These are phyloP conservation scores for Mimachlamys varia DNA, from an alignment of 2,888 invertebrate genomes.

Conservation along the genomic window DNA sequence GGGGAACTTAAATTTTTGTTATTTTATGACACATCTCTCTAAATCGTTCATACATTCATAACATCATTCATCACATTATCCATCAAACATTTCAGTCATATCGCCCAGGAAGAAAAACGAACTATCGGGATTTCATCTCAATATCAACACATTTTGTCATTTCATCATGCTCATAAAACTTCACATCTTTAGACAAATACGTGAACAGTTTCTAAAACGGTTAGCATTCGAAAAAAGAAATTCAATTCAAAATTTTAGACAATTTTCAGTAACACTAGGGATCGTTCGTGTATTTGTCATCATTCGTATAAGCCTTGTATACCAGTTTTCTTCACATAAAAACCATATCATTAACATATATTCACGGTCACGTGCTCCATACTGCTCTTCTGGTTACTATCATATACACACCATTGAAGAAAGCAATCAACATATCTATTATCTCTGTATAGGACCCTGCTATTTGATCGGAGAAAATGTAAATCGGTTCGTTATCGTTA, in stretches of 20 bases:
- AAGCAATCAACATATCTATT: too few relatives aligned
- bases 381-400: background rate
- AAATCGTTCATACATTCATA: constrained; percentile 56
- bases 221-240: too few relatives aligned
- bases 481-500: too few relatives aligned
- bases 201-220: too few relatives aligned
- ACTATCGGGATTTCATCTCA: too few relatives aligned
- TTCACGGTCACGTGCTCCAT: background rate
- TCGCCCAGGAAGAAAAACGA: background rate
- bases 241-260: background rate
- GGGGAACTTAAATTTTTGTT: constrained; percentile 45
- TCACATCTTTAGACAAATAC: too few relatives aligned
- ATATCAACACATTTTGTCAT: too few relatives aligned
- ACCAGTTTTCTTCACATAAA: background rate
- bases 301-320: background rate
- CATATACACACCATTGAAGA: background rate
- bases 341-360: background rate
- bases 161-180: too few relatives aligned
- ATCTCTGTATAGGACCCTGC: too few relatives aligned
- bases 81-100: background rate
- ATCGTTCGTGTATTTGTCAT: background rate
- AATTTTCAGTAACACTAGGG: background rate
- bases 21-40: constrained; percentile 53
- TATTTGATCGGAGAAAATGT: too few relatives aligned
- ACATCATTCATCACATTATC: constrained; percentile 37